Conservation (phyloP, 2,113 vertebrate species). For the Ptilonorhynchus violaceus region DNA sequence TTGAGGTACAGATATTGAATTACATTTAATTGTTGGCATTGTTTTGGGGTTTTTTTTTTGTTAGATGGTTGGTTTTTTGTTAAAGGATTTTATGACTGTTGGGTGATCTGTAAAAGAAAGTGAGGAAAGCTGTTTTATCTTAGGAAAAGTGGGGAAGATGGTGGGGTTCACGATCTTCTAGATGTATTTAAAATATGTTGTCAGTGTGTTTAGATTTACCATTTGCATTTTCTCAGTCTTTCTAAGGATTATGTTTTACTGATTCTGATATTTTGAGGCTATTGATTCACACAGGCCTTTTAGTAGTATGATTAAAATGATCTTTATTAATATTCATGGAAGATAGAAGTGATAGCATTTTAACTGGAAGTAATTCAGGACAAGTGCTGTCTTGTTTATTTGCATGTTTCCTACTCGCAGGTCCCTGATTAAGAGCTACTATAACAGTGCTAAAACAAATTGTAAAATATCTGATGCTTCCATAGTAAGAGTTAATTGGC, state of each 20-base stretch:
- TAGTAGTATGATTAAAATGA: background rate
- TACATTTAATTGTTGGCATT: background rate
- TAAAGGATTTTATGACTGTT: background rate
- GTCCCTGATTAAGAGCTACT: background rate
- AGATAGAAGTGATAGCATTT: background rate
- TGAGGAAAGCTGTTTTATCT: background rate
- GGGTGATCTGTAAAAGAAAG: background rate
- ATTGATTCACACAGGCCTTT: background rate
- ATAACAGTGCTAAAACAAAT: background rate
- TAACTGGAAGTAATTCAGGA: background rate
- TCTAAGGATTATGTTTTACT: background rate
- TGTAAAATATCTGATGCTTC: background rate
- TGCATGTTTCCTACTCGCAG: background rate
- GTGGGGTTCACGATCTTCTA: background rate
- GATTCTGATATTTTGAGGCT: background rate
- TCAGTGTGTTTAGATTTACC: background rate
- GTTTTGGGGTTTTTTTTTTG: accelerated
- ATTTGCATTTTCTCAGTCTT: background rate
- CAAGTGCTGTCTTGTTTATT: background rate
- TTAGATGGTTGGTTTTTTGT: background rate
- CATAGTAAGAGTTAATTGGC: background rate
- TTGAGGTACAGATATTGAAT: background rate
- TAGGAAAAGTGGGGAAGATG: background rate
- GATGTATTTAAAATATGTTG: background rate
- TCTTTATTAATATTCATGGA: background rate